A percentile compares a stretch with the other conserved stretches of the same genome.
Evolutionary conservation across 92 coral and sea anemone species (phyloP).

Genomic region (Virgularia gustaviana): DNA sequence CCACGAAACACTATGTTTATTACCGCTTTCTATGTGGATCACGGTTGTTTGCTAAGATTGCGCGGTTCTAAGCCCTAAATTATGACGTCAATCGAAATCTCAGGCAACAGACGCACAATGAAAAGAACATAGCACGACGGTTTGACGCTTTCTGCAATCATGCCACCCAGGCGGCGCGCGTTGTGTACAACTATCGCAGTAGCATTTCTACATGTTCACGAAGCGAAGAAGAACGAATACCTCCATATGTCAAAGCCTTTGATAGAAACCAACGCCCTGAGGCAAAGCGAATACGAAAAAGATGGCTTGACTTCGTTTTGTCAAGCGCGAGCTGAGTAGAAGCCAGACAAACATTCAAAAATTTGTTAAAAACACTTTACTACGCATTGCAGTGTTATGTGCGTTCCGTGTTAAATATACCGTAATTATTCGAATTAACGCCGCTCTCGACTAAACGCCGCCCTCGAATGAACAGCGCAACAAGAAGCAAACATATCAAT

Average conservation of each 20-base stretch:
- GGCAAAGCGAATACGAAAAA: conserved; percentile 16
- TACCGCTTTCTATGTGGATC: conserved; percentile 1
- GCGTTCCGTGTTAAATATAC: too few species aligned
- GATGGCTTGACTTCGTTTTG: conserved; percentile 33
- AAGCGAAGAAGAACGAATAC: conserved; percentile 3
- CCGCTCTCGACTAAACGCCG: too few species aligned
- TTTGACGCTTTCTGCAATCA: too few species aligned
- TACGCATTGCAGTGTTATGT: too few species aligned
- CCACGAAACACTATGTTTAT: too few species aligned
- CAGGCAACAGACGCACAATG: conserved; percentile 20
- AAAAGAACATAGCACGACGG: too few species aligned
- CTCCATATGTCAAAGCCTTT: conserved; percentile 2
- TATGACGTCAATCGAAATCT: conserved; percentile 16
- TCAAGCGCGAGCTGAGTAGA: conserved; percentile 15
- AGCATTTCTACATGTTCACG: conserved; percentile 6
- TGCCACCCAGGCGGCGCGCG: conserved; percentile 21
- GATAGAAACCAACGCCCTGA: background rate
- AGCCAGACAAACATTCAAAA: conserved; percentile 5
- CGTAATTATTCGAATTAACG: too few species aligned
- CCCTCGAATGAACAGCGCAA: too few species aligned
- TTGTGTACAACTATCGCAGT: conserved; percentile 9
- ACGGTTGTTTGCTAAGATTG: background rate
- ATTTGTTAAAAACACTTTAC: conserved; percentile 38
- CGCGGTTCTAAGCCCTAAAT: background rate
- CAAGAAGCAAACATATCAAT: too few species aligned